Conservation (phyloP, 2,888 invertebrate species). For the Phorcus lineatus region DNA sequence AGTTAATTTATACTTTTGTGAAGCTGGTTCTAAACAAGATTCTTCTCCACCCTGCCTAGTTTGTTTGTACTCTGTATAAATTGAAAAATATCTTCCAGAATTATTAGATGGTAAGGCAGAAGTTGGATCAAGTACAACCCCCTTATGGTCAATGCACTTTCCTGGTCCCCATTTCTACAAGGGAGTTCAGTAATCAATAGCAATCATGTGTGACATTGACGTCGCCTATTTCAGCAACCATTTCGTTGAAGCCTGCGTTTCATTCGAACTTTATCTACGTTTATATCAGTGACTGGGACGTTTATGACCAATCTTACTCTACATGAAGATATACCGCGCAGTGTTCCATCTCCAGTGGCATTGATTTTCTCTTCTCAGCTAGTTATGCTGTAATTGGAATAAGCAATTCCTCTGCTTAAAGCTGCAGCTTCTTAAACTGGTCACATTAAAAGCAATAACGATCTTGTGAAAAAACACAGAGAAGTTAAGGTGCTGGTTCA, state of each 20-base stretch:
- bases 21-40: no score
- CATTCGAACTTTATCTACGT: not conserved
- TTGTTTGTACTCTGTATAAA: no score
- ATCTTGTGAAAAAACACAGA: not conserved
- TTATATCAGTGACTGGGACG: not conserved
- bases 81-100: no score
- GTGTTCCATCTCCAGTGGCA: not conserved
- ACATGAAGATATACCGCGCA: not conserved
- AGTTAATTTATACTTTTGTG: no score
- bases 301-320: constrained; percentile 12
- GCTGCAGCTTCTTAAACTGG: not conserved
- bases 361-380: not conserved
- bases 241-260: not conserved
- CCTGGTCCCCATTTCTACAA: not conserved
- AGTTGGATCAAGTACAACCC: no score
- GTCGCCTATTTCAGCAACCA: not conserved
- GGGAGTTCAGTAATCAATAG: not conserved
- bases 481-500: not conserved
- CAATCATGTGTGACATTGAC: constrained; percentile 5
- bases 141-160: no score
- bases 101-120: no score
- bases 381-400: constrained; percentile 11
- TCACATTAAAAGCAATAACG: not conserved
- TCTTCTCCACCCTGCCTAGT: no score
- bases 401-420: not conserved